Evolutionary conservation across 1,140 invertebrate genomes (phyloP).

Genomic region (Lepidotrigona ventralis): DNA sequence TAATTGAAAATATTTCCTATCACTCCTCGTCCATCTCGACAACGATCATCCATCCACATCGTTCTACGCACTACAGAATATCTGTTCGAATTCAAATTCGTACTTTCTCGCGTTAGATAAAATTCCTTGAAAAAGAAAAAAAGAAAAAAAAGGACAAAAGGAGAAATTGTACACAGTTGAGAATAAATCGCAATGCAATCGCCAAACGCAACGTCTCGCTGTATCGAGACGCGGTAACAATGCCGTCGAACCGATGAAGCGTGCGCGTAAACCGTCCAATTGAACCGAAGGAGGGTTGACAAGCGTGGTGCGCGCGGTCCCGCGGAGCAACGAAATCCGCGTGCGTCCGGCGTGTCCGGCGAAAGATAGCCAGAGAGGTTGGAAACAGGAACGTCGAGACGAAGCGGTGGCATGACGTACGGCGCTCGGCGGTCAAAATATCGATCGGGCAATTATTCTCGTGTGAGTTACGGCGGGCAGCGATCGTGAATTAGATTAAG

Average conservation of each 20-base stretch:
- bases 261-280: background rate
- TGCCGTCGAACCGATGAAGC: background rate
- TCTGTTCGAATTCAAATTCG: background rate
- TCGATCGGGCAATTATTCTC: slow-evolving; percentile 76
- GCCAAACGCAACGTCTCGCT: background rate
- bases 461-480: slow-evolving; percentile 74
- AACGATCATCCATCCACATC: background rate
- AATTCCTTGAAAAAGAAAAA: background rate
- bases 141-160: too few species aligned
- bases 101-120: background rate
- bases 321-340: background rate
- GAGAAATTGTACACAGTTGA: background rate
- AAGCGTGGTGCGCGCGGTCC: background rate
- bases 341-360: background rate
- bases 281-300: background rate
- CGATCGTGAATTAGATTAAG: slow-evolving; percentile 77
- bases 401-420: slow-evolving; percentile 40
- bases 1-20: background rate
- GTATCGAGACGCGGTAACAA: background rate
- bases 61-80: background rate
- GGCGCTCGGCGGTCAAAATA: slow-evolving; percentile 61
- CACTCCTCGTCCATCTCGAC: background rate
- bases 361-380: slow-evolving; percentile 39
- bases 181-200: background rate
- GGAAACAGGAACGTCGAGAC: slow-evolving; percentile 25